Conservation (phyloP, 2,797 vertebrate species). For the Clarias laeviceps region DNA sequence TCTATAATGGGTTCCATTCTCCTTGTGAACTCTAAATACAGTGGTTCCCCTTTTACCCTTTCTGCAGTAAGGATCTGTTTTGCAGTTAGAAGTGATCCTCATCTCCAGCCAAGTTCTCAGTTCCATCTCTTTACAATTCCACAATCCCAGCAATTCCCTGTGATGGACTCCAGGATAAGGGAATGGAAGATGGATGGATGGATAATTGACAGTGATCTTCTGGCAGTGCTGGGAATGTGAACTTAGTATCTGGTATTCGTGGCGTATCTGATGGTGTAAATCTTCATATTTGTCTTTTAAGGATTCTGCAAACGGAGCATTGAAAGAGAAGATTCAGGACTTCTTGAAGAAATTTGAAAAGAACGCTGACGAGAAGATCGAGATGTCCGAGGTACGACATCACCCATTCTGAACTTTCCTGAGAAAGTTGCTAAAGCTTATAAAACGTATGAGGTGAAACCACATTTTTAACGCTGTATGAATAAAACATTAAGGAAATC, state of each 20-base stretch:
- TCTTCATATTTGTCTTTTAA: conserved; percentile 24
- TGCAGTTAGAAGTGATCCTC: neutral
- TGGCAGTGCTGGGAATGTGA: neutral
- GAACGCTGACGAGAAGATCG: conserved; percentile 88
- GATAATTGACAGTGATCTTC: too few relatives aligned
- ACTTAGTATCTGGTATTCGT: neutral
- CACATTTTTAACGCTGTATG: neutral
- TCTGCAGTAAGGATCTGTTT: neutral
- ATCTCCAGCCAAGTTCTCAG: neutral
- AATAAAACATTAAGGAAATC: neutral
- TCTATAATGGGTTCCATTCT: neutral
- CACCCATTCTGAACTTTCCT: neutral
- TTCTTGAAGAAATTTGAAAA: conserved; percentile 93
- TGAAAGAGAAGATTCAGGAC: conserved; percentile 90
- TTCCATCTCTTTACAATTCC: neutral
- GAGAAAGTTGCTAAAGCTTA: neutral
- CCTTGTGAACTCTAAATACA: neutral
- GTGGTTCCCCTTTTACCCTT: neutral
- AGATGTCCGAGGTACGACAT: conserved; percentile 88
- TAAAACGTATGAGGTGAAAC: neutral
- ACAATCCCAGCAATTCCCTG: neutral
- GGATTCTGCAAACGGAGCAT: conserved; percentile 77
- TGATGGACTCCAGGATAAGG: too few relatives aligned
- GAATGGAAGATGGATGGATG: too few relatives aligned
- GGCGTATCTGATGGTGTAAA: neutral